phyloP scores from a whole-genome alignment of 1,140 invertebrate species.

The Drosophila orosa region DNA sequence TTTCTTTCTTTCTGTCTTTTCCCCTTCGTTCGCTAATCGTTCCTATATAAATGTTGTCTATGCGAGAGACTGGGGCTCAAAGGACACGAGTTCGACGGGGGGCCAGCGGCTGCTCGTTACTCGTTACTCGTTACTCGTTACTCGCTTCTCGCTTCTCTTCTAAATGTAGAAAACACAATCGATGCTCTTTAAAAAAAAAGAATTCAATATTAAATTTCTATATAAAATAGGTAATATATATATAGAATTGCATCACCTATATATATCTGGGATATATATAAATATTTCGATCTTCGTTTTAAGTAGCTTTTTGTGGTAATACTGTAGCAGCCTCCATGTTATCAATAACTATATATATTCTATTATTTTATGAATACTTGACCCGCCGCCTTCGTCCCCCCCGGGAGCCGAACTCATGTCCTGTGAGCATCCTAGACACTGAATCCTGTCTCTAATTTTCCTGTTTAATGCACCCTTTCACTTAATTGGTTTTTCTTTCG shows the following conservation, averaged over 20 bases:
- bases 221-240: constrained; percentile 41
- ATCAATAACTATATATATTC: constrained; percentile 48
- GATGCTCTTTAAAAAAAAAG: constrained; percentile 61
- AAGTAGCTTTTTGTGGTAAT: constrained; percentile 59
- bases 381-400: not conserved
- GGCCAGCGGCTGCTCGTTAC: constrained; percentile 9
- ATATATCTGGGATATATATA: constrained; percentile 34
- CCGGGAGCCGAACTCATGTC: constrained; percentile 37
- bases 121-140: constrained; percentile 2
- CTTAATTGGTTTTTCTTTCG: constrained; percentile 4
- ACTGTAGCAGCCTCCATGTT: constrained; percentile 83
- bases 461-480: constrained; percentile 7
- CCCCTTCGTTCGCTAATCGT: constrained; percentile 4
- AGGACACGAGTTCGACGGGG: constrained; percentile 41
- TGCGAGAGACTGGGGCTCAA: constrained; percentile 25
- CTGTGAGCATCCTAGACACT: constrained; percentile 38
- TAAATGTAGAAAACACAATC: constrained; percentile 64
- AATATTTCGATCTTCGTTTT: constrained; percentile 51
- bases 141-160: constrained; percentile 6
- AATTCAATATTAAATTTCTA: constrained; percentile 38
- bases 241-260: constrained; percentile 30
- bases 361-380: constrained; percentile 45
- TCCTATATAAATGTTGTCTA: constrained; percentile 17
- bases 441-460: constrained; percentile 6
- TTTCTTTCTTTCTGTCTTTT: not conserved